Evolutionary conservation across 2,113 vertebrate genomes (phyloP).

Genomic region (Globicephala melas): DNA sequence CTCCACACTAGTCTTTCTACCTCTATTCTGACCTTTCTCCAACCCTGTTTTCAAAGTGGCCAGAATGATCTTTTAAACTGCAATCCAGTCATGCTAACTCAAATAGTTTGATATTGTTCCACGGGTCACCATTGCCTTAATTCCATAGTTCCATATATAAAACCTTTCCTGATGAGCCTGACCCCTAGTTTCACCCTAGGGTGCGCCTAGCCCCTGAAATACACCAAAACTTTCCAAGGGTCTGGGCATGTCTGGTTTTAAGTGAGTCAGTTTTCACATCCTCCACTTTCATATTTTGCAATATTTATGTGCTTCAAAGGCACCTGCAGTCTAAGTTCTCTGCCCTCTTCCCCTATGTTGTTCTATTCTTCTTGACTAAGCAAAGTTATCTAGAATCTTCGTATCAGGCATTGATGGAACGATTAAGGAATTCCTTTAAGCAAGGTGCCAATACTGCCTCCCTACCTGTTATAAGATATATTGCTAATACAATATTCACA

Average conservation of each 20-base stretch:
- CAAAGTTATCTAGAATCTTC: neutral
- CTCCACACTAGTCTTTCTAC: neutral
- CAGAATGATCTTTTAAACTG: neutral
- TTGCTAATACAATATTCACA: neutral
- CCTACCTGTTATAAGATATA: neutral
- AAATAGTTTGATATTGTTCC: neutral
- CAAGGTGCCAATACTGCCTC: neutral
- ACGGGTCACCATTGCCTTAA: neutral
- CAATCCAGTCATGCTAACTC: neutral
- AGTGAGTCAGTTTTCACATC: neutral
- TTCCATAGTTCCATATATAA: neutral
- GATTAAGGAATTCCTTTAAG: neutral
- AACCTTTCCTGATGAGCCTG: neutral
- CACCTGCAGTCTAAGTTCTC: neutral
- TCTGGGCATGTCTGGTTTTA: neutral
- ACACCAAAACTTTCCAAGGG: neutral
- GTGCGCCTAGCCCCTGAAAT: neutral
- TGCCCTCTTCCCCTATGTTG: neutral
- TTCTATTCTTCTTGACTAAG: neutral
- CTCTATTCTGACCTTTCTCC: neutral
- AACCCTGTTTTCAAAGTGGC: neutral
- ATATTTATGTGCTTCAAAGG: neutral
- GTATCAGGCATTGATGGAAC: neutral
- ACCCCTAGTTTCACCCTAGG: neutral
- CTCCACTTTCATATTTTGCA: neutral